These are phyloP conservation scores for Probosciger aterrimus DNA, from an alignment of 2,113 vertebrate genomes.

Conservation along the genomic window DNA sequence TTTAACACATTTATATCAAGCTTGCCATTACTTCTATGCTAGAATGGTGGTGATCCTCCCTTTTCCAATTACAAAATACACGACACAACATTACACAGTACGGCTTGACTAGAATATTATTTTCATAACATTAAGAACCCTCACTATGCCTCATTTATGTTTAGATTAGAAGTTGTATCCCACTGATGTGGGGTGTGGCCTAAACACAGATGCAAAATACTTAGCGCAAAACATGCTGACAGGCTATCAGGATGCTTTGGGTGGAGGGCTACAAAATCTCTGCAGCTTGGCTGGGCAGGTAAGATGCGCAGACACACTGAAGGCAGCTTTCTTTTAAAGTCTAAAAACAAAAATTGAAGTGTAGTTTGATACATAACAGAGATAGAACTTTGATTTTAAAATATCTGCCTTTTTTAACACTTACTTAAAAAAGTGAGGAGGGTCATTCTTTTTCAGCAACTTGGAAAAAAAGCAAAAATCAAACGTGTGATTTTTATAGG, in stretches of 20 bases:
- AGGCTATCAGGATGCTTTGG: background rate
- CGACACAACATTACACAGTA: background rate
- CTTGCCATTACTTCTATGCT: background rate
- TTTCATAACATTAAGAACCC: background rate
- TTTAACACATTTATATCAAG: background rate
- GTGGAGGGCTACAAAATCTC: background rate
- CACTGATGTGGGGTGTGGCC: background rate
- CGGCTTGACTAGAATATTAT: background rate
- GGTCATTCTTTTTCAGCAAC: background rate
- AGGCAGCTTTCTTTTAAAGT: background rate
- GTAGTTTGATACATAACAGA: background rate
- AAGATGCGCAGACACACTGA: background rate
- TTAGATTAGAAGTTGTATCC: background rate
- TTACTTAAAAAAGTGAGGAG: background rate
- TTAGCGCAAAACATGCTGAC: background rate
- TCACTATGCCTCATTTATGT: background rate
- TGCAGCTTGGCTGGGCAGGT: background rate
- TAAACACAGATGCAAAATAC: background rate
- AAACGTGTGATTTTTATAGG: background rate
- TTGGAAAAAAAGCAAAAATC: background rate
- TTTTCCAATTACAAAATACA: background rate
- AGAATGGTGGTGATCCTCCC: background rate
- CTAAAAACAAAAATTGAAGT: background rate
- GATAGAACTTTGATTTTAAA: background rate
- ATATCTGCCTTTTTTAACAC: background rate